Base-by-base conservation (phyloP, 2,113 vertebrate genomes). In the Aphyosemion australe region DNA sequence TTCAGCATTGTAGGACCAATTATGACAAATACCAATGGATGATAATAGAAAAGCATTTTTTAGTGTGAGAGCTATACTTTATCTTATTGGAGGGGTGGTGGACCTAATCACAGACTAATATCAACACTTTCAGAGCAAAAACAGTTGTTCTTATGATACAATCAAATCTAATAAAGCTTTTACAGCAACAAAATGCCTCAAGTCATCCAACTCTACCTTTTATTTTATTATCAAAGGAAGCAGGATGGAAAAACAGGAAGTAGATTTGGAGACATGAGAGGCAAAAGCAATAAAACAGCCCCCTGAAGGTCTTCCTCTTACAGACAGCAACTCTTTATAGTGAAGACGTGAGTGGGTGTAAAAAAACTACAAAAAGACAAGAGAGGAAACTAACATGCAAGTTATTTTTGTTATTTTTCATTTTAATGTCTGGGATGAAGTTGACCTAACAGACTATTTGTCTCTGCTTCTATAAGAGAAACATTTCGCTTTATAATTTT, bases 281-380 rank as follows among this genome's bases (percentile, higher is more conserved):
- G 61, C 58, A 16, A 51, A 65, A 56, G 26, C 65, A 82, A 80
- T 37, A 37, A 37, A 37, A 37, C 34, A 37, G 7, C 4, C 6
- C 34, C 0, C 34, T 37, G 34, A 6, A 37, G 34, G 34, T 67
- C 52, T 46, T 13, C 47, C 47, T 70, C 63, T 42, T 68, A 53
- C 47, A 85, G 63, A 69, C 77, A 79, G 76, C 63, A 60, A 59
- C 61, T 48, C 51, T 78, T 80, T 65, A 79, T 37, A 66, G 66
- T 65, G 67, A 18, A 53, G 61, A 74, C 26, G 32, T 67, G 74
- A 70, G 81, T 79, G 74, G 75, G 71, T 19, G 84, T 67, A 18
- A 32, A 34, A n/a, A 79, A 70, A 61, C 61, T 34, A 69, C 74
- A 26, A 79, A 70, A 61, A 57, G 26, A 69, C 74, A 73, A 7